Percentiles rank a stretch among this genome's conserved stretches.
Conservation (phyloP, 1,140 invertebrate genomes). For the Drosophila tani region DNA sequence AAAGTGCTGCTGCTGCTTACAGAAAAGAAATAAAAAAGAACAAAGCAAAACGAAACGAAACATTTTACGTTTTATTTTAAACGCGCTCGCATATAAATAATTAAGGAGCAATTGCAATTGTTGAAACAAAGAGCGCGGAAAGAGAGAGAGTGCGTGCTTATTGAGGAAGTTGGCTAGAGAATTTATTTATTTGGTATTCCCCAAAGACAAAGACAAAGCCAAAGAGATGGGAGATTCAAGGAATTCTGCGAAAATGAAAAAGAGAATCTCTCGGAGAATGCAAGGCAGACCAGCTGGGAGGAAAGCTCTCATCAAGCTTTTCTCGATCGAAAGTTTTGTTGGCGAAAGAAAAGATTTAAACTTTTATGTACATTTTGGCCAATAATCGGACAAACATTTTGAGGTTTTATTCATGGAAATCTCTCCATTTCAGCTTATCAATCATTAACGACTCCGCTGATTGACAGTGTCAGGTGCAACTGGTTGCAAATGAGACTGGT, state of each 20-base stretch:
- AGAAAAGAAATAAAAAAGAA: constrained; percentile 47
- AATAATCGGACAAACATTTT: constrained; percentile 6
- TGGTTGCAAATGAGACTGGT: constrained; percentile 11
- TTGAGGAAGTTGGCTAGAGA: constrained; percentile 42
- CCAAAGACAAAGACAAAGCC: constrained; percentile 26
- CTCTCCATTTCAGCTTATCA: neutral
- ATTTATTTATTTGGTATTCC: constrained; percentile 44
- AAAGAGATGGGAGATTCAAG: neutral
- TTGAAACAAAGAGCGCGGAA: constrained; percentile 32
- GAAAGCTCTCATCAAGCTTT: constrained; percentile 26
- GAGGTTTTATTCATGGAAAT: neutral
- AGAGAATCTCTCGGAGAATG: constrained; percentile 17
- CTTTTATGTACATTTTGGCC: neutral
- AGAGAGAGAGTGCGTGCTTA: constrained; percentile 13
- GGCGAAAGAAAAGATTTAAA: neutral
- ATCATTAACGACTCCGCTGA: constrained; percentile 4
- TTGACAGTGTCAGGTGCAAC: constrained; percentile 20
- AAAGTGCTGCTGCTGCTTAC: constrained; percentile 34
- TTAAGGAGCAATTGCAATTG: constrained; percentile 48
- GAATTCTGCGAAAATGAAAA: constrained; percentile 4
- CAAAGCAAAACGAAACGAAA: constrained; percentile 52
- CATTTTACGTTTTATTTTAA: constrained; percentile 62
- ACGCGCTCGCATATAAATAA: constrained; percentile 44
- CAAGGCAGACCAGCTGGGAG: constrained; percentile 7
- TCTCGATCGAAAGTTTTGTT: neutral